Conservation (phyloP, 2,113 vertebrate species). For the Poeciliopsis occidentalis region DNA sequence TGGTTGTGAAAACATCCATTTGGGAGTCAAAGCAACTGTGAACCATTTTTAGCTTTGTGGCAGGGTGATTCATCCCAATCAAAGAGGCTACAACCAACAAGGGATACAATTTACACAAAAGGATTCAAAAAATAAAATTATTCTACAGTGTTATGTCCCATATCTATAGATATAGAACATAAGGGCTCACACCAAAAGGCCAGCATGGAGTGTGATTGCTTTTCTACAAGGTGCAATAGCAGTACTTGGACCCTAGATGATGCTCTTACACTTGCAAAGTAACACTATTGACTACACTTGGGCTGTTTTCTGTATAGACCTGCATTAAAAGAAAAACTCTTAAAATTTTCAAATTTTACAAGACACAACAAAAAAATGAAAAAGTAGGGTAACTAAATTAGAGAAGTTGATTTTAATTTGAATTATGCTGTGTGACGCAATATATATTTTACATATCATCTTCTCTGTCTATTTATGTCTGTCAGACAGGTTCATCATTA, state of each 20-base stretch:
- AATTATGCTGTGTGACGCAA: background rate
- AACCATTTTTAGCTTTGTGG: too few species aligned
- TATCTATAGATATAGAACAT: too few species aligned
- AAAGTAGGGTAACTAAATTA: background rate
- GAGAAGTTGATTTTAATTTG: background rate
- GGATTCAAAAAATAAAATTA: too few species aligned
- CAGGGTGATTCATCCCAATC: too few species aligned
- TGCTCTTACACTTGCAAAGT: slow-evolving; percentile 36
- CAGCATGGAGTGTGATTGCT: background rate
- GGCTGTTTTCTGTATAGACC: background rate
- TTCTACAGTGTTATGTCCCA: too few species aligned
- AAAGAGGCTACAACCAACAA: too few species aligned
- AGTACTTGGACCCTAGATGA: slow-evolving; percentile 25
- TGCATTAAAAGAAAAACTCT: background rate
- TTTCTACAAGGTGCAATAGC: slow-evolving; percentile 20
- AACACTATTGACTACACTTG: background rate
- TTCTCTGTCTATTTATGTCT: background rate
- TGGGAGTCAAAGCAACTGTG: too few species aligned
- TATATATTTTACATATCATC: background rate
- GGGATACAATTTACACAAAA: too few species aligned
- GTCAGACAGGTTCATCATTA: background rate
- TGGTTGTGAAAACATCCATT: background rate
- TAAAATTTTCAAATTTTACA: slow-evolving; percentile 11
- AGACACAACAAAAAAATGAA: too few species aligned
- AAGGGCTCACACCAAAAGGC: too few species aligned